Evolutionary conservation across 2,888 invertebrate genomes (phyloP).

Genomic region (Pecten maximus): DNA sequence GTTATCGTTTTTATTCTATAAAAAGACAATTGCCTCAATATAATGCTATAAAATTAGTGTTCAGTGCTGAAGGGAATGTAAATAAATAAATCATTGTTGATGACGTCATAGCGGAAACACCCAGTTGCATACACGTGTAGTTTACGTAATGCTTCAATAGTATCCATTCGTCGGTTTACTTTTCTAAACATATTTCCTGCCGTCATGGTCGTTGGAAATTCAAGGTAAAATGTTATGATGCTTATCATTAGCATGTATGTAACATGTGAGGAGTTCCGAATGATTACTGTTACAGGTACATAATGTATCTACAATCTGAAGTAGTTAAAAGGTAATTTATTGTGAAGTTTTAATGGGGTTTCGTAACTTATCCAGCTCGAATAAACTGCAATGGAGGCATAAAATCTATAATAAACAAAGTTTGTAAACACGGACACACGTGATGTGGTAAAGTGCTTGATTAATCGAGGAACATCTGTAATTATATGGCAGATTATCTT

Average conservation of each 20-base stretch:
- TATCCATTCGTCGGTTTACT: background rate
- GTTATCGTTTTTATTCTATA: background rate
- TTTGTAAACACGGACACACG: background rate
- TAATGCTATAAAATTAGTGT: background rate
- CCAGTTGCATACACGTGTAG: background rate
- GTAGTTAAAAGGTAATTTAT: background rate
- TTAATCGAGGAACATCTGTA: too few species aligned
- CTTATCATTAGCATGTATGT: background rate
- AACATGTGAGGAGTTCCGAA: conserved; percentile 16
- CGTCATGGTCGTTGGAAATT: background rate
- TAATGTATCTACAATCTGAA: background rate
- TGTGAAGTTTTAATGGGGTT: background rate
- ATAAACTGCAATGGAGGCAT: background rate
- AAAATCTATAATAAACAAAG: background rate
- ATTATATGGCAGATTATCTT: background rate
- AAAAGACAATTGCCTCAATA: background rate
- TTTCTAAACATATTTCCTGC: background rate
- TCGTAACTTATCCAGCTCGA: background rate
- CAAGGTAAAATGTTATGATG: background rate
- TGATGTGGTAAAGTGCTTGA: background rate
- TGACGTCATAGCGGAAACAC: background rate
- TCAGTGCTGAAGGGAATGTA: background rate
- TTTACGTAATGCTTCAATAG: background rate
- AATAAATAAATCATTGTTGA: background rate
- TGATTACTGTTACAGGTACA: background rate